Conservation (phyloP, 1,140 invertebrate species). For the Microplitis demolitor region DNA sequence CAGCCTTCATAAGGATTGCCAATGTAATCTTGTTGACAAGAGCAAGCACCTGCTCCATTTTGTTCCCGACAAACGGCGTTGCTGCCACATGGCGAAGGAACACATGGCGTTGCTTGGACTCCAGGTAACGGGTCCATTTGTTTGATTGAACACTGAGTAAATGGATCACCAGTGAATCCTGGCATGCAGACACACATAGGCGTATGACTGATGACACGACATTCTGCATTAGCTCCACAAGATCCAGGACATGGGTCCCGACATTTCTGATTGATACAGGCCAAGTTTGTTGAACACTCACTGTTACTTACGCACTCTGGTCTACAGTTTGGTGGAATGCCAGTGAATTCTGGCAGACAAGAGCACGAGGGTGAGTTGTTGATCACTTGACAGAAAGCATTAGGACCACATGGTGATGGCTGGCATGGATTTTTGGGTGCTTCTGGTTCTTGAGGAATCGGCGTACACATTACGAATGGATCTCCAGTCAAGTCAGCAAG, state of each 20-base stretch:
- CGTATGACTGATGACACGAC: slow-evolving; percentile 60
- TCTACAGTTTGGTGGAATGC: slow-evolving; percentile 58
- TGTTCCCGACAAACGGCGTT: slow-evolving; percentile 73
- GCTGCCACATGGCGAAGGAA: slow-evolving; percentile 77
- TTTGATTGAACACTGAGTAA: slow-evolving; percentile 38
- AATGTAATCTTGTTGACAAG: slow-evolving; percentile 66
- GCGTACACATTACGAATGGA: slow-evolving; percentile 64
- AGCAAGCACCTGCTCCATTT: slow-evolving; percentile 66
- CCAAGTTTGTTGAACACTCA: slow-evolving; percentile 52
- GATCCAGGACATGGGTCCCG: slow-evolving; percentile 55
- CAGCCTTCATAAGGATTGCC: slow-evolving; percentile 72
- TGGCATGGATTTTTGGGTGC: slow-evolving; percentile 55
- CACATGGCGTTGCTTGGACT: slow-evolving; percentile 67
- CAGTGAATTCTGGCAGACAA: slow-evolving; percentile 54
- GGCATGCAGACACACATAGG: slow-evolving; percentile 58
- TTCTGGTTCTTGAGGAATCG: slow-evolving; percentile 36
- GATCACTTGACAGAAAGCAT: slow-evolving; percentile 61
- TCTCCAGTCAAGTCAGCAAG: slow-evolving; percentile 64
- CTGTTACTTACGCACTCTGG: slow-evolving; percentile 59
- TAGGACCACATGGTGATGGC: slow-evolving; percentile 63
- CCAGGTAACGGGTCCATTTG: slow-evolving; percentile 27
- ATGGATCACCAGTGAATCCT: slow-evolving; percentile 64
- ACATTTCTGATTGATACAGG: slow-evolving; percentile 56
- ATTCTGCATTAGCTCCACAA: slow-evolving; percentile 60
- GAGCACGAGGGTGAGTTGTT: slow-evolving; percentile 52